Evolutionary conservation across 2,113 vertebrate genomes (phyloP).

Genomic region (Ceratotherium simum): DNA sequence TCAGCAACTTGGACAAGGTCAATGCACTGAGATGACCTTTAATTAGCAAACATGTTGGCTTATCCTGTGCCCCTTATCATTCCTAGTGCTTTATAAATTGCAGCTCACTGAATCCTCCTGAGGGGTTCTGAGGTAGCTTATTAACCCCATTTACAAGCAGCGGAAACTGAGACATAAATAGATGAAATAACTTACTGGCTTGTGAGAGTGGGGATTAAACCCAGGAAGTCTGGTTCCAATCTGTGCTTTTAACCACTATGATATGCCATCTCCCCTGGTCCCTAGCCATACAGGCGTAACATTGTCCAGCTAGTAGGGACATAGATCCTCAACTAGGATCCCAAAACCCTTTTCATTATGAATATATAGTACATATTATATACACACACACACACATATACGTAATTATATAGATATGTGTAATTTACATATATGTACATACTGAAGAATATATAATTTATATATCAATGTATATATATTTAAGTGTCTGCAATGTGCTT

Average conservation of each 20-base stretch:
- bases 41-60: background rate
- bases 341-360: background rate
- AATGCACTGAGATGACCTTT: accelerated
- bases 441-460: background rate
- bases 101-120: background rate
- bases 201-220: background rate
- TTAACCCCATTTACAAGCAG: background rate
- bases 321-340: background rate
- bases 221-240: background rate
- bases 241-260: background rate
- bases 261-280: background rate
- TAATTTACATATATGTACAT: background rate
- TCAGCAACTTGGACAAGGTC: constrained; percentile 54
- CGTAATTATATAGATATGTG: background rate
- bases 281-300: no score
- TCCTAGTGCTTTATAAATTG: background rate
- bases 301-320: background rate
- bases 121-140: no score
- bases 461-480: background rate
- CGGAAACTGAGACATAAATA: background rate
- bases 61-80: background rate
- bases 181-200: background rate
- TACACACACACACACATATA: background rate
- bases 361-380: background rate
- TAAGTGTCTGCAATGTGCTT: background rate